A percentile compares a stretch with the other conserved stretches of the same genome.
Conservation (phyloP, 1,140 invertebrate species). For the Pectinophora gossypiella region DNA sequence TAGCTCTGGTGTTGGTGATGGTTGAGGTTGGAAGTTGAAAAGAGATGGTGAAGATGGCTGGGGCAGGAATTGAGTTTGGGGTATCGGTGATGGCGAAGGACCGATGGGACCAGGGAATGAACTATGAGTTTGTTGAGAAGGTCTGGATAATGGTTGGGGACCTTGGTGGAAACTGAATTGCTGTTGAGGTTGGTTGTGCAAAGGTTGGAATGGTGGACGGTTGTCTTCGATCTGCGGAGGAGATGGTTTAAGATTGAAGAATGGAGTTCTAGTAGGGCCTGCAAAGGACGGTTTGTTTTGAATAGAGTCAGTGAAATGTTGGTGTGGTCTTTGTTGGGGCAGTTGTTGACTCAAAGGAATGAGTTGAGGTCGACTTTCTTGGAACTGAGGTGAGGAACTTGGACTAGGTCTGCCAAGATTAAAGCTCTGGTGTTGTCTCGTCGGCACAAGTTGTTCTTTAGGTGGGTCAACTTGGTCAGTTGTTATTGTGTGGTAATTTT, state of each 20-base stretch:
- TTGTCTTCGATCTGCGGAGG: constrained; percentile 66
- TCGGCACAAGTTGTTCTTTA: constrained; percentile 52
- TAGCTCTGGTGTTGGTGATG: constrained; percentile 43
- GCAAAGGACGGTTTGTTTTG: constrained; percentile 50
- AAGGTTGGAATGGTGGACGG: constrained; percentile 53
- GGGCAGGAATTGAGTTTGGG: constrained; percentile 55
- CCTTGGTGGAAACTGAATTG: constrained; percentile 68
- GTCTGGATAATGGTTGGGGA: constrained; percentile 37
- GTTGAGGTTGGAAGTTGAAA: constrained; percentile 58
- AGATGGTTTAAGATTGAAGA: constrained; percentile 71
- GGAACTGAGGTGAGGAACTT: constrained; percentile 46
- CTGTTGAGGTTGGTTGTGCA: constrained; percentile 44
- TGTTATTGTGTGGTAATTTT: constrained; percentile 74
- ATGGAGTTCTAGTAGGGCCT: constrained; percentile 47
- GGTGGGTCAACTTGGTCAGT: constrained; percentile 65
- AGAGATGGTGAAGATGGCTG: constrained; percentile 62
- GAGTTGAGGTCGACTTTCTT: constrained; percentile 47
- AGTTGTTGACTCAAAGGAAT: constrained; percentile 53
- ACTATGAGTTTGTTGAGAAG: constrained; percentile 37
- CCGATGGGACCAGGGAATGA: constrained; percentile 37
- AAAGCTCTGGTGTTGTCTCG: constrained; percentile 50
- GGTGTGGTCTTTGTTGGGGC: constrained; percentile 53
- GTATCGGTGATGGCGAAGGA: constrained; percentile 48
- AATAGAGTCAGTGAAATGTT: constrained; percentile 49
- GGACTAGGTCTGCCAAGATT: constrained; percentile 49